Evolutionary conservation across 2,888 invertebrate species (phyloP), one percentile per base, ranked within the genome.

Genomic region (Agrotis clavis): DNA sequence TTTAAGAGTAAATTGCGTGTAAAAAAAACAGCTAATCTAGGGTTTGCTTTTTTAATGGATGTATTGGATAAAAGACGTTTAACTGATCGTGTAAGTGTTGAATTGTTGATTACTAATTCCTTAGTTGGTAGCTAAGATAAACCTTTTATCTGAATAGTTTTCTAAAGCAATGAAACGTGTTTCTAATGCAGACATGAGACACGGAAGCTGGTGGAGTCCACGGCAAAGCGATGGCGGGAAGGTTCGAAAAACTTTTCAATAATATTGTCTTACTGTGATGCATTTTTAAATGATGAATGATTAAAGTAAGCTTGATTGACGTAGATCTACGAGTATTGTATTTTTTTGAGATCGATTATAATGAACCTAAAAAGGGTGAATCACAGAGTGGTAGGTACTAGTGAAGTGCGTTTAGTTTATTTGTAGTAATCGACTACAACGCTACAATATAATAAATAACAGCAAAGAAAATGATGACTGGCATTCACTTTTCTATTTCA

Each of bases 151-250:
- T 59, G 54, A 74, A 63, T 48, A 59, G 50, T 53, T 63, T 53
- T 53, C n/a, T 67, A 56, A 51, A 67, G 74, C 67, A 71, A 67
- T 35, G 51, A 51, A 76, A 71, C 48, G 71, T 62, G 65, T 48
- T 30, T 59, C 71, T 71, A 62, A 76, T 71, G 62, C 62, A 47
- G 77, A 70, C 76, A 54, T 64, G 63, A 45, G 21, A 19, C 71
- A 77, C 65, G 62, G 62, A 65, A 66, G 71, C 71, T 62, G 51
- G 7, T 13, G 47, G 25, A 35, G n/a, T 2, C 61, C 45, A 25
- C 1, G 35, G n/a, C 19, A 66, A 9, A 45, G 71, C 41, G 65
- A 30, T 5, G 66, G 76, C 76, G 64, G 62, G n/a, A 45, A 14
- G 53, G 11, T 1, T 65, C 19, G 25, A 14, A 57, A n/a, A 25